Conservation (phyloP, 2,888 invertebrate species). For the Rapana venosa region DNA sequence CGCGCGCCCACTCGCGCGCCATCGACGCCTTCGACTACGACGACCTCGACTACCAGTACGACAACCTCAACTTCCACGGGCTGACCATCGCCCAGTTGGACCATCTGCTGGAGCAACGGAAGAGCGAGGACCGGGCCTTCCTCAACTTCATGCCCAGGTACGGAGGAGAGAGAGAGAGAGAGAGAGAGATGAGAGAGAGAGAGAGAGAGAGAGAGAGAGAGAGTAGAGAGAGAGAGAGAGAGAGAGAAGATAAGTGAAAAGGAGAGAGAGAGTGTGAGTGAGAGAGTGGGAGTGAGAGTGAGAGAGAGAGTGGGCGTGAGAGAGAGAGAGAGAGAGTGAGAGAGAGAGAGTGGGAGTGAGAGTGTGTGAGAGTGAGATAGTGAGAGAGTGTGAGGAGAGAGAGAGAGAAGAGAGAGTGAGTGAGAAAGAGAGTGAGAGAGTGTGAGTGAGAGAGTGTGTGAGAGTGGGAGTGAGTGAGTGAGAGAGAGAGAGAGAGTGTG, state of each 20-base stretch:
- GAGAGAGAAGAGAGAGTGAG: no score
- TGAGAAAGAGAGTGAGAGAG: neutral
- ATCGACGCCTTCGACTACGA: conserved; percentile 55
- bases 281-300: neutral
- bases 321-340: no score
- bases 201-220: no score
- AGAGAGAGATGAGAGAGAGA: no score
- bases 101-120: conserved; percentile 47
- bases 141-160: conserved; percentile 53
- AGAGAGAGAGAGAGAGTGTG: no score
- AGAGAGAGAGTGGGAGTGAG: no score
- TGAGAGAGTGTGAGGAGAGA: conserved; percentile 7
- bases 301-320: no score
- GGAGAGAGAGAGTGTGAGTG: neutral
- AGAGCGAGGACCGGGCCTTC: conserved; percentile 51
- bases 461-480: no score
- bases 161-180: neutral
- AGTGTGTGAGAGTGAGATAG: no score
- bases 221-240: no score
- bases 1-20: conserved; percentile 45
- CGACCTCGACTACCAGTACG: conserved; percentile 54
- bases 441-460: neutral
- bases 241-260: neutral
- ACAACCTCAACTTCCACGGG: conserved; percentile 58
- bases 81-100: conserved; percentile 57